Percentiles rank a stretch among this genome's conserved stretches.
Evolutionary conservation across 2,797 vertebrate species (phyloP).

Genomic region (Epinephelus malabaricus): DNA sequence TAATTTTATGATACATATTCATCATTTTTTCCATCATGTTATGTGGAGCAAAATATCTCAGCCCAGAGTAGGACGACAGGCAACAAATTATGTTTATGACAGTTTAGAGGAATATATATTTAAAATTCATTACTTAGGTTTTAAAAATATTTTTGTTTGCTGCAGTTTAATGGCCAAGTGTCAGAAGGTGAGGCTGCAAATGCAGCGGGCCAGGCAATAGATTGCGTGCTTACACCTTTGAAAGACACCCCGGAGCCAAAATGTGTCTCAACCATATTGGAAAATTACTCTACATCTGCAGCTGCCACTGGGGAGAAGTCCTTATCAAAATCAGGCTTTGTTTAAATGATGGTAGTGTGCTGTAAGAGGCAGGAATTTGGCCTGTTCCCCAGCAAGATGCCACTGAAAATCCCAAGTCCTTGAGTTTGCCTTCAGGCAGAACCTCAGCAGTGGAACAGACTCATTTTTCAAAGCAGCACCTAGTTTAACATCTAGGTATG

Average conservation of each 20-base stretch:
- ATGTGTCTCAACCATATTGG: background rate
- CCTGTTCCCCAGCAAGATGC: constrained; percentile 31
- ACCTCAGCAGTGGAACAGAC: constrained; percentile 46
- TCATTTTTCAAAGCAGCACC: constrained; percentile 52
- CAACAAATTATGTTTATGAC: constrained; percentile 35
- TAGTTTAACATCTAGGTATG: constrained; percentile 44
- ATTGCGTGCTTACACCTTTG: background rate
- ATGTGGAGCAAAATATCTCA: constrained; percentile 36
- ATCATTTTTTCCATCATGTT: constrained; percentile 34
- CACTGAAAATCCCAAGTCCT: constrained; percentile 36
- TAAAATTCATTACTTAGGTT: constrained; percentile 25
- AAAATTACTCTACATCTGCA: background rate
- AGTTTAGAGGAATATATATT: constrained; percentile 29
- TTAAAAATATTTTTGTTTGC: constrained; percentile 14
- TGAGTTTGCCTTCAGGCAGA: constrained; percentile 36
- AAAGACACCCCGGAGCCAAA: background rate
- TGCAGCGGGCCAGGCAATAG: constrained; percentile 3
- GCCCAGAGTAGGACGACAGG: constrained; percentile 17
- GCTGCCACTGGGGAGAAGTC: background rate
- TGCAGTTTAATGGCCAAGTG: constrained; percentile 17
- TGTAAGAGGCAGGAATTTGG: constrained; percentile 41
- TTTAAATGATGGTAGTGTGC: constrained; percentile 9
- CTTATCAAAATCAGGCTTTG: constrained; percentile 17
- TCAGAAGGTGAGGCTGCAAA: constrained; percentile 31
- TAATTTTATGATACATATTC: constrained; percentile 43